Percentiles rank a stretch among this genome's conserved stretches.
Evolutionary conservation across 2,888 invertebrate genomes (phyloP).

Genomic region (Odontothrips loti): DNA sequence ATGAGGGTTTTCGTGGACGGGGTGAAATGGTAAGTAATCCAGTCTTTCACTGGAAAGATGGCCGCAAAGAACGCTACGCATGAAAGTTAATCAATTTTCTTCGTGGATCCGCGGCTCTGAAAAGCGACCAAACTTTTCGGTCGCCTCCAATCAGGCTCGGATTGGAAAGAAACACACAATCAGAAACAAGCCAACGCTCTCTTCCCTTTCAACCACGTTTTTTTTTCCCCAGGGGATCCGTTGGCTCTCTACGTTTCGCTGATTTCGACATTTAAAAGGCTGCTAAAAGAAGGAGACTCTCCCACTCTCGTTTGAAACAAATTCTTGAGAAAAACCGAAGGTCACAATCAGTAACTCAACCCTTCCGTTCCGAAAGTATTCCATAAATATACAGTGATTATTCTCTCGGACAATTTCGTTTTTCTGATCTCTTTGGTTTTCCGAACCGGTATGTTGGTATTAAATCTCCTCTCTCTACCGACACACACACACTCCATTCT

Average conservation of each 20-base stretch:
- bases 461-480: too few relatives aligned
- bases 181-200: neutral
- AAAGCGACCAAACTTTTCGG: conserved; percentile 6
- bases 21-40: too few relatives aligned
- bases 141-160: neutral
- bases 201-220: neutral
- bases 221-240: neutral
- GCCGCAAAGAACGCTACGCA: neutral
- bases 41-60: too few relatives aligned
- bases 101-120: neutral
- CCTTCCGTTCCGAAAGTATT: neutral
- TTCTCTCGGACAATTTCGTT: neutral
- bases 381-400: neutral
- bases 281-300: too few relatives aligned
- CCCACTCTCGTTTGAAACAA: neutral
- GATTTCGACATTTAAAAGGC: neutral
- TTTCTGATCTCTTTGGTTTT: neutral
- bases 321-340: neutral
- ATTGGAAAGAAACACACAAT: conserved; percentile 14
- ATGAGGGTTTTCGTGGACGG: too few relatives aligned
- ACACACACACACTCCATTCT: too few relatives aligned
- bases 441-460: too few relatives aligned
- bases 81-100: conserved; percentile 10
- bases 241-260: neutral
- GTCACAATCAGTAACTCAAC: neutral